These are phyloP conservation scores for Upupa epops DNA, from an alignment of 2,113 vertebrate species.

Conservation along the genomic window DNA sequence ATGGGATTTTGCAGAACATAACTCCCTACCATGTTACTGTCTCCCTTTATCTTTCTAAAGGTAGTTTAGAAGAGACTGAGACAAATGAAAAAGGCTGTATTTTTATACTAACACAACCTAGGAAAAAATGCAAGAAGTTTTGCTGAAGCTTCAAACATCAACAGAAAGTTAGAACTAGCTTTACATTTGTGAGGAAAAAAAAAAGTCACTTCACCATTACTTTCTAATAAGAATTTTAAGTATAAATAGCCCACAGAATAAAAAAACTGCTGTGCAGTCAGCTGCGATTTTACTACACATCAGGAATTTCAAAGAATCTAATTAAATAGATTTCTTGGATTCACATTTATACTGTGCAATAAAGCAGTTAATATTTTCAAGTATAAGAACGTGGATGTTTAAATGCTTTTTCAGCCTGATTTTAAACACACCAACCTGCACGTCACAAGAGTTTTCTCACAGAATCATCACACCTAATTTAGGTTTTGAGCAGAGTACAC, in stretches of 20 bases:
- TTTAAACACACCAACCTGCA: not conserved
- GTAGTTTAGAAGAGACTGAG: not conserved
- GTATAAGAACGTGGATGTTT: not conserved
- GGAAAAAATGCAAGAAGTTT: not conserved
- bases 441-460: not conserved
- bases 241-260: not conserved
- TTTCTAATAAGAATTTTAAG: conserved; percentile 34
- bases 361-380: too few relatives aligned
- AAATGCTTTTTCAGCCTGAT: not conserved
- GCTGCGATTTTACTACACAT: conserved; percentile 10
- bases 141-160: not conserved
- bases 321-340: not conserved
- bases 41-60: not conserved
- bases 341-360: not conserved
- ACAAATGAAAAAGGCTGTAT: not conserved
- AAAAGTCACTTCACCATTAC: not conserved
- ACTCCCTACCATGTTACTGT: not conserved
- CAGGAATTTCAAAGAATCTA: not conserved
- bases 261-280: conserved; percentile 28
- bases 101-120: not conserved
- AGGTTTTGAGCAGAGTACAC: not conserved
- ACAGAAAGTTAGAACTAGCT: not conserved
- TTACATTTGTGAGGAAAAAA: not conserved
- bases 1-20: not conserved
- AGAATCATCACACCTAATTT: not conserved